Base-by-base conservation (phyloP, 2,113 vertebrate genomes). In the Benitochromis conjunctus region DNA sequence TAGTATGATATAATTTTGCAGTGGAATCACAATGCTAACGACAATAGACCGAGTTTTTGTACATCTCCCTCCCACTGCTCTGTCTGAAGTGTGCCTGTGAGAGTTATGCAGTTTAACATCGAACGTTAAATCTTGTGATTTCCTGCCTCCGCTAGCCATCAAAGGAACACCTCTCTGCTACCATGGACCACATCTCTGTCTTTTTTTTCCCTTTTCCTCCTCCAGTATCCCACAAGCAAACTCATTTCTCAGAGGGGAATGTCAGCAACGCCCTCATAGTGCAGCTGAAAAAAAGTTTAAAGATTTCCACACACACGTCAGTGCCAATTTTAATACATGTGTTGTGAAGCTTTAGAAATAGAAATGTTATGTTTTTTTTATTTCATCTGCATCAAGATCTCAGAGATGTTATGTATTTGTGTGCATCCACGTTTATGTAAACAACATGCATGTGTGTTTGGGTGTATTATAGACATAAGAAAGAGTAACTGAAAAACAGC, bases 141-240 rank as follows among this genome's bases (percentile, higher is more conserved):
- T 87, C 29, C 88, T 84, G 84, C 90, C 90, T 92, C 90, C 64
- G 19, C 88, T 60, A 53, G 82, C 87, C 83, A 93, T 93, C 90
- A 94, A 86, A 92, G 83, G 56, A 92, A 94, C 89, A 82, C 79
- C 88, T 88, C 87, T 82, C 79, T 84, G 87, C 74, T 89, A 76
- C 80, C 53, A 85, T 79, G 86, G 74, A 84, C 55, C 3, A 10
- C 77, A 81, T 84, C 46, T 56, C 66, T 77, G 26, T 31, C 87
- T 88, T 84, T 85, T 60, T 34, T 66, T 21, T 38, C 64, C 82
- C 77, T 48, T n/a, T 79, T 71, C 89, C 86, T 83, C 89, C 90
- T 91, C 88, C 89, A 82, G 38, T 57, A 66, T 85, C 88, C 84
- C 86, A 87, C 80, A 83, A 87, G 86, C 58, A 19, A 85, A 51